Base-by-base conservation (phyloP, 2,888 invertebrate species). In the Melieria omissa region DNA sequence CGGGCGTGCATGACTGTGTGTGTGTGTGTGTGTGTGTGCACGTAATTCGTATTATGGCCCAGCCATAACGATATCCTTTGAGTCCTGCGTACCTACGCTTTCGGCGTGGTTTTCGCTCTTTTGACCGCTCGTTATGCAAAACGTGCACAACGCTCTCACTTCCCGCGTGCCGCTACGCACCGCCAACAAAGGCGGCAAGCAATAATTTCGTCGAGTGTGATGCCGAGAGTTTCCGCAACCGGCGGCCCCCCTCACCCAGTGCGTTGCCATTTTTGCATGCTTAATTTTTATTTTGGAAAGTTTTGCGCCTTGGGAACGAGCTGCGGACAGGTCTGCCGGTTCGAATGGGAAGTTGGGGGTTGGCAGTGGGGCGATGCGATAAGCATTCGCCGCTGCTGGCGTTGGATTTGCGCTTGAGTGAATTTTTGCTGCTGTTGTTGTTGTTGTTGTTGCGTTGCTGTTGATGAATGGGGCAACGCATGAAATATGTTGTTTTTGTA, bases 401-500 rank as follows among this genome's bases (percentile, higher is more conserved):
- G 42, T 55, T 63, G 29, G 62, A 55, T 14, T 44, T 16, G 5
- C 41, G 42, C 62, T 63, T 29, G 62, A 55, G 49, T 14, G n/a
- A 62, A 45, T 69, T 69, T 69, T 49, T 29, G 41, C 29, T 55
- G 62, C 46, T 29, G 29, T 2, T 29, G 29, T 2, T 29, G 29
- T 29, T 29, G 29, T 29, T 29, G 29, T 29, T 29, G 29, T 29
- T 29, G 29, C 29, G 29, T 29, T 29, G 29, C 29, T 52, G 52
- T 52, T 78, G 76, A 78, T 76, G 80, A 77, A 82, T 81, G 73
- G 77, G 71, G 29, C 2, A 29, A 29, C 78, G 78, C 81, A 82
- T 82, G 81, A 76, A 70, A 58, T 45, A 14, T 63, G 5, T 16
- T n/a, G 12, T 12, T 63, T 6, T n/a, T 10, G 44, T 52, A 2